These are phyloP conservation scores for Heliconius erato DNA, from an alignment of 2,888 invertebrate species.

Conservation along the genomic window DNA sequence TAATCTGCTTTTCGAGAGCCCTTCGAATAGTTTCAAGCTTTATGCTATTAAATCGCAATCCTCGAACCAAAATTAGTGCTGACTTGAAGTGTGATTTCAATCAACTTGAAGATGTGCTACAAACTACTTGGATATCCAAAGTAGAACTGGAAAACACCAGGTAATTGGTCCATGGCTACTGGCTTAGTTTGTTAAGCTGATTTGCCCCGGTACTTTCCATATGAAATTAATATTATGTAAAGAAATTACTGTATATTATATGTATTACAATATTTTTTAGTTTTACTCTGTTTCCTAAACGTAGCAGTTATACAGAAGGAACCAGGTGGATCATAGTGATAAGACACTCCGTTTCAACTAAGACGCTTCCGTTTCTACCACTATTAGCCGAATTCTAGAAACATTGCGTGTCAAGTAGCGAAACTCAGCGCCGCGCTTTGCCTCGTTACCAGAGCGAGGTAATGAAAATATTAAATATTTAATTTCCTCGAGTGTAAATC, in stretches of 20 bases:
- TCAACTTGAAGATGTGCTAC: conserved; percentile 16
- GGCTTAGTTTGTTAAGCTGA: conserved; percentile 8
- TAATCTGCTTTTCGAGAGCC: conserved; percentile 11
- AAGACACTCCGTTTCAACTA: neutral
- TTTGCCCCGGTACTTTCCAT: neutral
- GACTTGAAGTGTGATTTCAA: conserved; percentile 24
- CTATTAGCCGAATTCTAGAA: too few relatives aligned
- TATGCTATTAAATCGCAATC: conserved; percentile 17
- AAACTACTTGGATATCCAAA: conserved; percentile 29
- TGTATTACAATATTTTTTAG: neutral
- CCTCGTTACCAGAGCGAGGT: too few relatives aligned
- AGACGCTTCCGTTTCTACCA: too few relatives aligned
- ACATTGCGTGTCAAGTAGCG: neutral
- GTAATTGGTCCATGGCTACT: conserved; percentile 15
- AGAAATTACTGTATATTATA: neutral
- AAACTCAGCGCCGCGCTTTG: too few relatives aligned
- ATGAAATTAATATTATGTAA: neutral
- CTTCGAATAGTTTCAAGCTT: conserved; percentile 1
- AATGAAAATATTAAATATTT: too few relatives aligned
- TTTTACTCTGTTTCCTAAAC: neutral
- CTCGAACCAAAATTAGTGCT: conserved; percentile 11
- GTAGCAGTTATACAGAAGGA: neutral
- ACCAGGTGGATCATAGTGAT: neutral
- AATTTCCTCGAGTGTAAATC: too few relatives aligned
- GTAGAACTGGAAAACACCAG: conserved; percentile 30